Evolutionary conservation across 2,888 invertebrate genomes (phyloP).

Genomic region (Shargacucullia verbasci): DNA sequence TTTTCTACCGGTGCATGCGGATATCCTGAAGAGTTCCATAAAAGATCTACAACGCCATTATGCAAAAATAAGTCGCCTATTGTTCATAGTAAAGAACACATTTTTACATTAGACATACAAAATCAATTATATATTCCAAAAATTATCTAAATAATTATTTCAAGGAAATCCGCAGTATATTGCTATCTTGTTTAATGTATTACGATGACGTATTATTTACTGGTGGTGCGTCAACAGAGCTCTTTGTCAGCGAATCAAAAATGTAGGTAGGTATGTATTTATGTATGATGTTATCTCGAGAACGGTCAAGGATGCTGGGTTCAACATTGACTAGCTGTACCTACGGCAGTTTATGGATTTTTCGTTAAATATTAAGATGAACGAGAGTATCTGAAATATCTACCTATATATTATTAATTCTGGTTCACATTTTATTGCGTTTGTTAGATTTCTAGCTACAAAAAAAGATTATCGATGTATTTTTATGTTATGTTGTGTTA

Average conservation of each 20-base stretch:
- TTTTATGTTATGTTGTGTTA: too few relatives aligned
- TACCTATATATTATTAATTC: too few relatives aligned
- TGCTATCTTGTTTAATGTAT: conserved; percentile 18
- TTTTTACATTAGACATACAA: not conserved
- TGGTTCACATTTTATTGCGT: too few relatives aligned
- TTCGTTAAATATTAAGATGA: too few relatives aligned
- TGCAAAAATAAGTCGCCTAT: too few relatives aligned
- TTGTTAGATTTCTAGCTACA: too few relatives aligned
- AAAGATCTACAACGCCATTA: too few relatives aligned
- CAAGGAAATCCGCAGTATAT: conserved; percentile 27
- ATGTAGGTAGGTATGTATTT: conserved; percentile 18
- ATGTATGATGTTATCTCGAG: conserved; percentile 34
- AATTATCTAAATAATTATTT: conserved; percentile 9
- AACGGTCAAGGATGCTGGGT: conserved; percentile 49
- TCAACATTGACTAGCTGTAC: conserved; percentile 12
- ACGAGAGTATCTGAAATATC: not conserved
- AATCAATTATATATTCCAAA: conserved; percentile 2
- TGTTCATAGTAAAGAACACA: too few relatives aligned
- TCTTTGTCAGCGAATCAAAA: conserved; percentile 37
- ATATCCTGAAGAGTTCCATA: too few relatives aligned
- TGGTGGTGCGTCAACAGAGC: conserved; percentile 32
- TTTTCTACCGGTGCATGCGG: too few relatives aligned
- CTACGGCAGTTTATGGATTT: not conserved
- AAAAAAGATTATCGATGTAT: too few relatives aligned
- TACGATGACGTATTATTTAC: conserved; percentile 47